These are phyloP conservation scores for Papilio machaon DNA, from an alignment of 1,140 invertebrate species.

Conservation along the genomic window DNA sequence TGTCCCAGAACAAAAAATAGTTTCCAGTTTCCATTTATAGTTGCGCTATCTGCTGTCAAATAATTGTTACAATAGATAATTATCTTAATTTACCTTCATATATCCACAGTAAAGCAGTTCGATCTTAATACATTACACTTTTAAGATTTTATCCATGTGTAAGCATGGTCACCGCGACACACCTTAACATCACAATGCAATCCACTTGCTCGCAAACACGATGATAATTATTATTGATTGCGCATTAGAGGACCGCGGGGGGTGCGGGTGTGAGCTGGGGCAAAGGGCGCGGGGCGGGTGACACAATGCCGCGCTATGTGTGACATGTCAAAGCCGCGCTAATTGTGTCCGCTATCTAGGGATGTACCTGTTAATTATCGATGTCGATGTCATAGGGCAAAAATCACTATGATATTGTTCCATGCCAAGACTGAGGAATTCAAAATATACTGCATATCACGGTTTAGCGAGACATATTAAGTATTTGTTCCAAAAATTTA, in stretches of 20 bases:
- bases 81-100: too few species aligned
- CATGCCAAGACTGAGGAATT: not conserved
- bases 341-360: conserved; percentile 58
- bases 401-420: not conserved
- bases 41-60: too few species aligned
- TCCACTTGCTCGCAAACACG: conserved; percentile 75
- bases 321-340: conserved; percentile 67
- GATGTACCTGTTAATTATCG: conserved; percentile 39
- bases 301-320: conserved; percentile 59
- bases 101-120: too few species aligned
- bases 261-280: conserved; percentile 42
- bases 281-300: conserved; percentile 45
- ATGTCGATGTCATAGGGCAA: conserved; percentile 19
- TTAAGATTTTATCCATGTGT: not conserved
- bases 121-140: too few species aligned
- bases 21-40: too few species aligned
- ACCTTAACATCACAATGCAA: conserved; percentile 68
- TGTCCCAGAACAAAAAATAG: too few species aligned
- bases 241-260: conserved; percentile 61
- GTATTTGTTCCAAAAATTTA: too few species aligned
- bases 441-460: not conserved
- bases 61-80: too few species aligned
- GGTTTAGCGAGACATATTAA: not conserved
- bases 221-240: conserved; percentile 81
- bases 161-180: conserved; percentile 41